These are phyloP conservation scores for Platycheirus rosarum DNA, from an alignment of 2,888 invertebrate species.

Conservation along the genomic window DNA sequence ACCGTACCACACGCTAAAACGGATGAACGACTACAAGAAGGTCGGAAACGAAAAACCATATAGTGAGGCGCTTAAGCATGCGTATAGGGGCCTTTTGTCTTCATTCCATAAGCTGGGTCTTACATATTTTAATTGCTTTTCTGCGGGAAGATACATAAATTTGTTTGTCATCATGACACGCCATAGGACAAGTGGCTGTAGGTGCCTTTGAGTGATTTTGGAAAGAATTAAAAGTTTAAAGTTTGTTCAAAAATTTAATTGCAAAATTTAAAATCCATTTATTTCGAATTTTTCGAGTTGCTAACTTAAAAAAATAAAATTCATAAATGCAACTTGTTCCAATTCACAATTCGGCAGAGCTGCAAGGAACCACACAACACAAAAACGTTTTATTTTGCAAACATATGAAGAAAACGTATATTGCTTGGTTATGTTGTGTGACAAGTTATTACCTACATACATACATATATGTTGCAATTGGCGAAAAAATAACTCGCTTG, in stretches of 20 bases:
- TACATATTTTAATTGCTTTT: slow-evolving; percentile 54
- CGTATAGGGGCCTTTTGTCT: slow-evolving; percentile 41
- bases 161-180: slow-evolving; percentile 21
- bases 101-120: neutral
- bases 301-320: slow-evolving; percentile 40
- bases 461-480: slow-evolving; percentile 17
- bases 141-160: slow-evolving; percentile 40
- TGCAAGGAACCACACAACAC: slow-evolving; percentile 10
- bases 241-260: no score
- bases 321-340: slow-evolving; percentile 56
- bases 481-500: slow-evolving; percentile 68
- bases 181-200: slow-evolving; percentile 57
- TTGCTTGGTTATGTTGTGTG: slow-evolving; percentile 70
- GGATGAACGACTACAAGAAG: slow-evolving; percentile 36
- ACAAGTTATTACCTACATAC: slow-evolving; percentile 64
- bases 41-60: slow-evolving; percentile 35
- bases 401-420: slow-evolving; percentile 67
- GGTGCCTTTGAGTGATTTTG: no score
- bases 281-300: slow-evolving; percentile 21
- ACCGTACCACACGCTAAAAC: slow-evolving; percentile 50
- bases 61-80: slow-evolving; percentile 69
- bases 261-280: slow-evolving; percentile 43
- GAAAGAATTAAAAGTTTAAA: no score
- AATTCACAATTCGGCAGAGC: slow-evolving; percentile 15
- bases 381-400: slow-evolving; percentile 8